Evolutionary conservation across 2,113 vertebrate species (phyloP), one percentile per base, ranked within the genome.

Genomic region (Saiga tatarica): DNA sequence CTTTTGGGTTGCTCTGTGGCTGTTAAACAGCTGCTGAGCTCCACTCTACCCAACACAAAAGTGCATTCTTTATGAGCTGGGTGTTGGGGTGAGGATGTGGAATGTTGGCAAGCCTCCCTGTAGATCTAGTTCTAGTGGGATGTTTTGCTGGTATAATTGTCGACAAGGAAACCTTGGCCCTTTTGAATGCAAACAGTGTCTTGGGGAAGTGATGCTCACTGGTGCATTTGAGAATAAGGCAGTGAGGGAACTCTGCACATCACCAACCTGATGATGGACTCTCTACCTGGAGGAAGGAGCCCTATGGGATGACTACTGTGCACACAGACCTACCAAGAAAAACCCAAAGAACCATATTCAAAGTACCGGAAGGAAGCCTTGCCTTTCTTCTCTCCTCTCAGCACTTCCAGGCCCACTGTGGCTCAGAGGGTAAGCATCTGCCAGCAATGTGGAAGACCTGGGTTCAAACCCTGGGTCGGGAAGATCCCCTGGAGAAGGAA

Each of bases 111-210:
- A 89, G 50, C 7, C 30, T 96, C 74, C 47, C 13, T 17, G 21
- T 52, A 36, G 15, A 67, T 89, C 36, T 50, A n/a, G 36, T 83
- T 96, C 47, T 74, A 78, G 53, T 1, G 1, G 67, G 52, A 60
- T 82, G 53, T 45, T 94, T 93, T 2, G 1, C 26, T 81, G 17
- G 30, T 2, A 26, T 59, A 50, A 81, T 17, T 87, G 87, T 33
- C 62, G 74, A 88, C 26, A 87, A 87, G 89, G 81, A 90, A 84
- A 79, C 0, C 17, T 67, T 89, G 85, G 26, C 8, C 50, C 42
- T 87, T 89, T 19, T 45, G 15, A 81, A 88, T 62, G 50, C 53
- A 96, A 91, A 64, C 26, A 33, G 84, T 55, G 23, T 71, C 53
- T 85, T 83, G 11, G 28, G 57, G 84, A 67, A 94, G 23, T 45